Evolutionary conservation across 2,888 invertebrate species (phyloP), one percentile per base, ranked within the genome.

Genomic region (Nemotelus nigrinus): DNA sequence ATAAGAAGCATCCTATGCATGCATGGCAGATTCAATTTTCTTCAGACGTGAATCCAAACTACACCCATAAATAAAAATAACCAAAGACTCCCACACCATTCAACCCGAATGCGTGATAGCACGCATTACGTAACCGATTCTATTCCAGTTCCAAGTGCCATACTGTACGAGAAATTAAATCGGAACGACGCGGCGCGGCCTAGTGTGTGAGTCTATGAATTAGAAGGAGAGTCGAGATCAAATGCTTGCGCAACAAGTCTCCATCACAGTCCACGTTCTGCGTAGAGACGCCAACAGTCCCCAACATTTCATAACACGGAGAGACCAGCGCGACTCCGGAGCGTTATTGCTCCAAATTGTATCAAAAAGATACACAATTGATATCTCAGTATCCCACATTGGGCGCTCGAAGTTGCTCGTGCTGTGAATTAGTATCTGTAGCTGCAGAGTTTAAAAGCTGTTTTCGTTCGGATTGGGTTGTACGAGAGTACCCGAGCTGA

Each of bases 211-310:
- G 47, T 47, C 41, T 47, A 41, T 25, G 63, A 63, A 63, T 5
- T 41, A 8, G 47, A 5, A 3, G 45, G n/a, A 65, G 65, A 45
- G 47, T 45, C 43, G 65, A 45, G 47, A 65, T n/a, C 25, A n/a
- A 70, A 53, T 70, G 70, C 70, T 70, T 70, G 70, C 70, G 70
- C 70, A 70, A 70, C 70, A 70, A 70, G 70, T 70, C 53, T 70
- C 70, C 10, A 55, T 47, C 6, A 70, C 3, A 4, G 55, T 5
- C 70, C 55, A 70, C 53, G 70, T 70, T 55, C 70, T 70, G 53
- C 70, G n/a, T 55, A 10, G 43, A 65, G 45, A 41, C 41, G 25
- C 25, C 25, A 25, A 25, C 25, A 25, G 25, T 25, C 25, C 50
- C 70, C 63, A 43, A 41, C 39, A 10, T 41, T n/a, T 60, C 60